Evolutionary conservation across 2,888 invertebrate genomes (phyloP).

Genomic region (Rugalucina vietnamica): DNA sequence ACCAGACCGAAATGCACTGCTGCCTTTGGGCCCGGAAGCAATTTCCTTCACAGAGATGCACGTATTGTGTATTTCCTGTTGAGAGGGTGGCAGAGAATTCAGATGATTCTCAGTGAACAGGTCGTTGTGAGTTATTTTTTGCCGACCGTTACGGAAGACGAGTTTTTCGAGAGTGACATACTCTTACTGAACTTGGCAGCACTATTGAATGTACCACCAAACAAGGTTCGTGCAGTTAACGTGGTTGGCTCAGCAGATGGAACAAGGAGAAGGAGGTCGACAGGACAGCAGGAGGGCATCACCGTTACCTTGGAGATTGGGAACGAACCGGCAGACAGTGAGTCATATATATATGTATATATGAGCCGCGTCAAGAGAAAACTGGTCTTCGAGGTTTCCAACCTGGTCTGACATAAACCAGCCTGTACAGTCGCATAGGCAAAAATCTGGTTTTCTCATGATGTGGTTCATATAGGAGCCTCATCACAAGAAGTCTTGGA

Average conservation of each 20-base stretch:
- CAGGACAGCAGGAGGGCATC: conserved; percentile 40
- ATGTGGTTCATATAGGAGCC: no score
- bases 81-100: conserved; percentile 59
- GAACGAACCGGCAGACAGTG: neutral
- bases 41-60: conserved; percentile 72
- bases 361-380: no score
- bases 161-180: conserved; percentile 77
- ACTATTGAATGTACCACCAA: conserved; percentile 70
- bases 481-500: no score
- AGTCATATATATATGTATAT: no score
- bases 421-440: no score
- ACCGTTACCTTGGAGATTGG: neutral
- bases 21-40: no score
- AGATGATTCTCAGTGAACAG: conserved; percentile 16
- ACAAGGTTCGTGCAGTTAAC: conserved; percentile 72
- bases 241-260: conserved; percentile 67
- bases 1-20: neutral
- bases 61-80: conserved; percentile 70
- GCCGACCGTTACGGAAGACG: conserved; percentile 74
- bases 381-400: no score
- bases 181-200: conserved; percentile 75
- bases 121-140: conserved; percentile 68
- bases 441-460: no score
- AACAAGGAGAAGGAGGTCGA: conserved; percentile 42
- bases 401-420: no score